Evolutionary conservation across 2,888 invertebrate genomes (phyloP), one percentile per base, ranked within the genome.

Genomic region (Ptychoptera contaminata): DNA sequence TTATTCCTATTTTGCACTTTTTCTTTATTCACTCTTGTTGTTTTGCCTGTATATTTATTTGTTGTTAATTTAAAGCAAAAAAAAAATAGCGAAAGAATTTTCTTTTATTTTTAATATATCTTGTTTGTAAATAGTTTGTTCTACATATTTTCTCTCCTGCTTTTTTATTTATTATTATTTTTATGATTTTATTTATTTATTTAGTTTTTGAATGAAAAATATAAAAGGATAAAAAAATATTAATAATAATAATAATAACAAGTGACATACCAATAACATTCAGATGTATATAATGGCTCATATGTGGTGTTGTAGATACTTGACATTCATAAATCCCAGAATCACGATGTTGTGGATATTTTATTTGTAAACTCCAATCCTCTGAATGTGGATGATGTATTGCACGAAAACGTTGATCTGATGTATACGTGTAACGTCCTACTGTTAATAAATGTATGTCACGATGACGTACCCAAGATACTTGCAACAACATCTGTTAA

Each of bases 291-390:
- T 85, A 88, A 66, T 90, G 90, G 58, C 88, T 87, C 74, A 88
- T 82, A 60, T 90, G 91, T 16, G 91, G 91, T 47, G 88, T 88
- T 49, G 91, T 90, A 54, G 88, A 88, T 60, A 92, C 84, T 73
- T 92, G 92, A 67, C 91, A 92, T 69, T 92, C 91, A 68, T 92
- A 92, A 56, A 87, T 79, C 48, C 91, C 91, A 2, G 66, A 65
- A 48, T 92, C 91, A 53, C 87, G 75, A 62, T 87, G 83, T 62
- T 91, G 90, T 1, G 90, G 85, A 62, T 88, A 91, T 65, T 90
- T 88, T 65, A 92, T 87, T 73, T 85, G 84, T 54, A 92, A 73
- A 50, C 83, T 86, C 88, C 90, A 91, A 69, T 91, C 91, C 67
- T 90, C 90, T 49, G 85, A 79, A 56, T 84, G 82, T 37, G 79